Evolutionary conservation across 2,888 invertebrate genomes (phyloP).

Genomic region (Minunthozetes semirufus): DNA sequence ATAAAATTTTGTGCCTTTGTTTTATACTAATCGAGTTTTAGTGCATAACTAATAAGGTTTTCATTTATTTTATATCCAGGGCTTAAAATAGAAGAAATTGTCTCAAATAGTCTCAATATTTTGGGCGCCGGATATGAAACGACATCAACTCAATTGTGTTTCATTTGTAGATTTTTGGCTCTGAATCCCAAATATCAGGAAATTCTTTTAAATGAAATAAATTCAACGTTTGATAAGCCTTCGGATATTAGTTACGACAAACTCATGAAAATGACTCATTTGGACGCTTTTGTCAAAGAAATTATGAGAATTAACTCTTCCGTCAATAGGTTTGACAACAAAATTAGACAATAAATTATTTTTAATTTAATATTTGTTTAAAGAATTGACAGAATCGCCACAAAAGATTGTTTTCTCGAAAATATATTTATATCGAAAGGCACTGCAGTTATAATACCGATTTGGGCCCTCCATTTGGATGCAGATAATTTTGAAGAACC

Average conservation of each 20-base stretch:
- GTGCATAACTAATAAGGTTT: no score
- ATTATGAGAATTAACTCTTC: conserved; percentile 5
- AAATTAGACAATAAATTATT: background rate
- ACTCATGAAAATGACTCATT: conserved; percentile 2
- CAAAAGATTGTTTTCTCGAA: conserved; percentile 3
- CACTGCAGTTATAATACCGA: conserved; percentile 26
- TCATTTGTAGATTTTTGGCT: conserved; percentile 21
- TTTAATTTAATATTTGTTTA: background rate
- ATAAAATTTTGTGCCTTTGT: no score
- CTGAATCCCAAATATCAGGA: conserved; percentile 25
- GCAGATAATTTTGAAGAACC: conserved; percentile 16
- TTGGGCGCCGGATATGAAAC: conserved; percentile 34
- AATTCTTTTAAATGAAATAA: conserved; percentile 5
- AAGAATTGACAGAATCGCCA: background rate
- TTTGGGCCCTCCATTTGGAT: conserved; percentile 25
- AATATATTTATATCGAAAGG: conserved; percentile 24
- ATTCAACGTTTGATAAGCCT: background rate
- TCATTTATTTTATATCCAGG: no score
- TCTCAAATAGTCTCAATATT: conserved; percentile 12
- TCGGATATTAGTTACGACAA: conserved; percentile 19
- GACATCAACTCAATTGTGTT: conserved; percentile 28
- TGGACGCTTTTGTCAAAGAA: conserved; percentile 30
- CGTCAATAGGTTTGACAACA: conserved; percentile 21
- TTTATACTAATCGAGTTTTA: no score
- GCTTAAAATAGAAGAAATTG: conserved; percentile 19